Conservation (phyloP, 2,797 vertebrate species). For the Hippoglossus hippoglossus region DNA sequence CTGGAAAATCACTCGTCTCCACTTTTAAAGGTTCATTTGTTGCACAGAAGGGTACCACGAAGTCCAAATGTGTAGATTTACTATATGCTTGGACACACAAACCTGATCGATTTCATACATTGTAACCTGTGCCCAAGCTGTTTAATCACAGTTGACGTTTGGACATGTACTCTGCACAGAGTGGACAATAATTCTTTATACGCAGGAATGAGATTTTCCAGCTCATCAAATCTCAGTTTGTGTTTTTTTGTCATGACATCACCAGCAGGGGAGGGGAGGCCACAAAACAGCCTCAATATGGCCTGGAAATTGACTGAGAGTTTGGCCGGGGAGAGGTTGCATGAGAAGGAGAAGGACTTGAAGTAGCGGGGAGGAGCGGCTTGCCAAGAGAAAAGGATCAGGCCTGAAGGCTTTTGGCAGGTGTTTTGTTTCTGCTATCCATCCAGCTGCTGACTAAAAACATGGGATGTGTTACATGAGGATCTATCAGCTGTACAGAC, state of each 20-base stretch:
- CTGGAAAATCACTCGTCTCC: constrained; percentile 12
- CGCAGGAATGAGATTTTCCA: constrained; percentile 73
- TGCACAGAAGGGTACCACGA: background rate
- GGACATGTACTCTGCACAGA: constrained; percentile 51
- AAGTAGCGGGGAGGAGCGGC: constrained; percentile 67
- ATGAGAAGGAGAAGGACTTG: constrained; percentile 73
- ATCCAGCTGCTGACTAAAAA: constrained; percentile 74
- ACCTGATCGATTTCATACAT: constrained; percentile 43
- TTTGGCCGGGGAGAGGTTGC: constrained; percentile 63
- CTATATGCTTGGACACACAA: constrained; percentile 10
- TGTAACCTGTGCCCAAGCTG: constrained; percentile 41
- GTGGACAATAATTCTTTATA: constrained; percentile 62
- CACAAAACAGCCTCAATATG: constrained; percentile 65
- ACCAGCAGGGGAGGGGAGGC: constrained; percentile 38
- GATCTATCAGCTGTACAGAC: constrained; percentile 61
- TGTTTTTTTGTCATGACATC: constrained; percentile 75
- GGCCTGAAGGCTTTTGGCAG: constrained; percentile 76
- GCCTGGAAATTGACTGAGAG: constrained; percentile 70
- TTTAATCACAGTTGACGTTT: constrained; percentile 54
- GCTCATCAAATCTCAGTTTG: constrained; percentile 72
- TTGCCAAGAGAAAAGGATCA: constrained; percentile 72
- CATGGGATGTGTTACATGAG: constrained; percentile 64
- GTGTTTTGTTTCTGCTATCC: constrained; percentile 76
- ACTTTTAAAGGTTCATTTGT: constrained; percentile 22
- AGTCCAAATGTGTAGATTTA: constrained; percentile 3